Conservation (phyloP, 2,797 vertebrate genomes). For the Tamandua tetradactyla region DNA sequence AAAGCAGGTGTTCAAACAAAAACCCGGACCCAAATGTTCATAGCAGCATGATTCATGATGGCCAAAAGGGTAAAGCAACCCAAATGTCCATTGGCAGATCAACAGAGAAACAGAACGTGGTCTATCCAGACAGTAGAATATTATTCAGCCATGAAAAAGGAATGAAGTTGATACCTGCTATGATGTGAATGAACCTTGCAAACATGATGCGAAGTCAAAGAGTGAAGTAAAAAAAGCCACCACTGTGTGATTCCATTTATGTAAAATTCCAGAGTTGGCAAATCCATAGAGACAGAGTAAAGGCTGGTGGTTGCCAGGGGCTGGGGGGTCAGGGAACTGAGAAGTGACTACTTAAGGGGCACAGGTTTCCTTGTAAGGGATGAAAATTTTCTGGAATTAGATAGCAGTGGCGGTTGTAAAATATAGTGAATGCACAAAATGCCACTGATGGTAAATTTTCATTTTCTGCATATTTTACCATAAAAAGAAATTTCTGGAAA, state of each 20-base stretch:
- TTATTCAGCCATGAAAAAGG: too few species aligned
- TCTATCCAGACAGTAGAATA: too few species aligned
- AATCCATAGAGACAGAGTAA: too few species aligned
- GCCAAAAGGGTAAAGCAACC: background rate
- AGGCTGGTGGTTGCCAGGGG: too few species aligned
- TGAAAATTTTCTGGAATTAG: background rate
- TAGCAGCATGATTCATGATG: background rate
- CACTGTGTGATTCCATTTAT: accelerated
- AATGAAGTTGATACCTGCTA: background rate
- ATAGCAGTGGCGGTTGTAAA: background rate
- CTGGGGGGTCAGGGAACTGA: too few species aligned
- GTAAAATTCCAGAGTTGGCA: background rate
- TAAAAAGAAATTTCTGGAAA: too few species aligned
- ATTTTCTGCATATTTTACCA: background rate
- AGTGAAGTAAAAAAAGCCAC: background rate
- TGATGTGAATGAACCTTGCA: accelerated
- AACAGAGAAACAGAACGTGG: background rate
- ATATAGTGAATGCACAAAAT: too few species aligned
- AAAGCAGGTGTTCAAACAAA: background rate
- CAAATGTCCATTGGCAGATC: background rate
- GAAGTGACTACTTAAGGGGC: background rate
- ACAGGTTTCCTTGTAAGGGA: background rate
- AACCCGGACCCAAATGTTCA: too few species aligned
- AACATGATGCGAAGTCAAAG: too few species aligned
- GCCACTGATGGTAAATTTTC: background rate